phyloP scores from a whole-genome alignment of 2,113 vertebrate genomes.

The Leucoraja erinaceus region DNA sequence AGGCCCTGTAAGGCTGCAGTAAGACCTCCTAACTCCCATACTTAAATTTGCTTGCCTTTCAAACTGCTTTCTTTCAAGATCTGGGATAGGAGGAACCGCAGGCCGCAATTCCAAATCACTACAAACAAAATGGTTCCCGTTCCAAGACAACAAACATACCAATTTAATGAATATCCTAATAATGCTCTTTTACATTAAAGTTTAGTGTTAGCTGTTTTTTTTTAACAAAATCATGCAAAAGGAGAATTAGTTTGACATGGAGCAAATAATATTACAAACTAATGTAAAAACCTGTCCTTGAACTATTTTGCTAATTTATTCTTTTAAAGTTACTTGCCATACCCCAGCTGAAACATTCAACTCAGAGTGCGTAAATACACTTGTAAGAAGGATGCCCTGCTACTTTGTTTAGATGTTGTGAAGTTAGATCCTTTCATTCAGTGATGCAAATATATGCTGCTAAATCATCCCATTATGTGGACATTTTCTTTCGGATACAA shows the following conservation, averaged over 20 bases:
- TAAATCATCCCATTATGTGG: neutral
- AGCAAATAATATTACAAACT: neutral
- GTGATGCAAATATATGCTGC: neutral
- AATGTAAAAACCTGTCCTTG: neutral
- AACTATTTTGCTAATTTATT: neutral
- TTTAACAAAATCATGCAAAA: neutral
- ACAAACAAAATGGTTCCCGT: neutral
- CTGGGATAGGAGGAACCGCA: too few relatives aligned
- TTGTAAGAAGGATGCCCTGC: neutral
- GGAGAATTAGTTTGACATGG: neutral
- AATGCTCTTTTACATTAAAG: neutral
- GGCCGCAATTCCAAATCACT: neutral
- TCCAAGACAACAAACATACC: neutral
- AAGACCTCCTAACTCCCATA: too few relatives aligned
- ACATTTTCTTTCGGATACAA: neutral
- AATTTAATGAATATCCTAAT: neutral
- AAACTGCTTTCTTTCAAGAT: too few relatives aligned
- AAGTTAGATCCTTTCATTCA: neutral
- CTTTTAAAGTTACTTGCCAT: neutral
- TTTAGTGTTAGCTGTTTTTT: neutral
- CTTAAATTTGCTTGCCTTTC: too few relatives aligned
- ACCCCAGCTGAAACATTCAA: neutral
- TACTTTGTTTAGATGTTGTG: neutral
- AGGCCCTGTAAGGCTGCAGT: too few relatives aligned
- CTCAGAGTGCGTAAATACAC: neutral